Base-by-base conservation (phyloP, 2,888 invertebrate species). In the Lissocephala sabroskyi region DNA sequence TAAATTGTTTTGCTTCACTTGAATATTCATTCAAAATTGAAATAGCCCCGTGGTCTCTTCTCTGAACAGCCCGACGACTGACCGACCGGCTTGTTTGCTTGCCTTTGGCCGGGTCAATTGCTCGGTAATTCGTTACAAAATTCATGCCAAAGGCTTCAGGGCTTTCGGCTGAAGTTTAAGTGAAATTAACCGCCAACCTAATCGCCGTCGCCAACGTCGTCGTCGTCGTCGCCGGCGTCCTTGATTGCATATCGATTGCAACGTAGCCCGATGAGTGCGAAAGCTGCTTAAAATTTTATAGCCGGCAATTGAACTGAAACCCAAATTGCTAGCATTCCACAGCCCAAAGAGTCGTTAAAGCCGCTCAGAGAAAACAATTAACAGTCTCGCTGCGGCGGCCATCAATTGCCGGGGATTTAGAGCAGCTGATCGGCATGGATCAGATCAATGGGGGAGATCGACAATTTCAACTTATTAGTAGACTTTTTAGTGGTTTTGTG, bases 21-120 rank as follows among this genome's bases (percentile, higher is more conserved):
- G 52, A 67, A 73, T 73, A 73, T 68, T 63, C 73, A 71, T 71
- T 74, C 46, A 39, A 57, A 75, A 48, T 59, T 43, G 46, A 54
- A 53, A 14, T 48, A 11, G 7, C 19, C 36, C 45, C 52, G 47
- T 39, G 47, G 50, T 53, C 47, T 54, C 49, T 57, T 56, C 29
- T 17, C 28, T 16, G 9, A 14, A 11, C 11, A 33, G 18, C 36
- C 5, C 44, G 1, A 11, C 11, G 23, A 7, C 23, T 23, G 7
- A 35, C 13, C 9, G 9, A 0, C 13, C 26, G 29, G 45, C 10
- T 39, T 45, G 39, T 45, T 45, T 45, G 36, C 14, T 50, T 47
- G 52, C 52, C 16, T 30, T 60, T 58, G 35, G 40, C 49, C 41
- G 3, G 49, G 50, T 52, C 52, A 63, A 65, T 76, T 64, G 65